These are phyloP conservation scores for Ahaetulla prasina DNA, from an alignment of 2,113 vertebrate species.

Conservation along the genomic window DNA sequence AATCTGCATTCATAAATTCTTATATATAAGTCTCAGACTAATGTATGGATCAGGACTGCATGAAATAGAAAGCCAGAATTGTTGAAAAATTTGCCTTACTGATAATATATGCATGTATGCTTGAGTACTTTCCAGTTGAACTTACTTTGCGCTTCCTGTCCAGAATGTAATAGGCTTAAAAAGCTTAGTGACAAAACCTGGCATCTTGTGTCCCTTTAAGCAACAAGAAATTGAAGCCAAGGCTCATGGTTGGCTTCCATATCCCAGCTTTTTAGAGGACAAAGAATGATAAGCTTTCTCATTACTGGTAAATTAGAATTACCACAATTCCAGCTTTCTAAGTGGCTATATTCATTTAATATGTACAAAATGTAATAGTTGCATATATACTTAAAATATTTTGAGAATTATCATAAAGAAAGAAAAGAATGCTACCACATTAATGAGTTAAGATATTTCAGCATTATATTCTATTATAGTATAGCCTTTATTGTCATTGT, in stretches of 20 bases:
- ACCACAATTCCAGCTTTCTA: not conserved
- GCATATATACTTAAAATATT: not conserved
- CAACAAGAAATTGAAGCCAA: not conserved
- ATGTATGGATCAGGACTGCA: not conserved
- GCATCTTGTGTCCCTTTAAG: not conserved
- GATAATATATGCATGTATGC: not conserved
- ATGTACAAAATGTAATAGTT: not conserved
- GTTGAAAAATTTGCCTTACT: not conserved
- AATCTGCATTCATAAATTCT: not conserved
- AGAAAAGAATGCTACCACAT: not conserved
- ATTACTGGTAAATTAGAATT: not conserved
- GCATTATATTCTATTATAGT: constrained; percentile 23
- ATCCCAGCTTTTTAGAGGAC: not conserved
- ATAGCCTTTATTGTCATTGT: no score
- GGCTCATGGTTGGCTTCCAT: not conserved
- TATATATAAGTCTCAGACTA: not conserved
- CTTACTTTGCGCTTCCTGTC: not conserved
- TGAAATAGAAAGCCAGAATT: not conserved
- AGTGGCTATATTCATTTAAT: not conserved
- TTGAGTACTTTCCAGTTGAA: not conserved
- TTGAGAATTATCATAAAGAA: not conserved
- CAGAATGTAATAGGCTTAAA: not conserved
- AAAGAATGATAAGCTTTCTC: not conserved
- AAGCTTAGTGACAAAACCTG: not conserved
- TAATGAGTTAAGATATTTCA: constrained; percentile 35